phyloP scores from a whole-genome alignment of 2,797 vertebrate genomes.

The Amniataba percoides region DNA sequence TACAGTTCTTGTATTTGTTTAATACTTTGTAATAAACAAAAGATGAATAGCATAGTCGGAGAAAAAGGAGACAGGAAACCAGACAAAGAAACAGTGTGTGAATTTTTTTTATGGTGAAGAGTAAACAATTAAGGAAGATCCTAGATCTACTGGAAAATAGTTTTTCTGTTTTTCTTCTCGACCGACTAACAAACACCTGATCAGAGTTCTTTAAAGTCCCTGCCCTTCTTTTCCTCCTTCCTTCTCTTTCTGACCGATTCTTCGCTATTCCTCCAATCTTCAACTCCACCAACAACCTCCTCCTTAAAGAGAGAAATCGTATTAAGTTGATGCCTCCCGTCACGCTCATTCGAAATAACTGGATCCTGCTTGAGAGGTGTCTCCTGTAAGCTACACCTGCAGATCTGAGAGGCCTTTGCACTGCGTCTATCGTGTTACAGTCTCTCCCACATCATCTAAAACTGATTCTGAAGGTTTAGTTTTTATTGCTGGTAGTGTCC shows the following conservation, averaged over 20 bases:
- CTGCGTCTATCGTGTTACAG: conserved; percentile 17
- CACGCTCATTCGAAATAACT: conserved; percentile 28
- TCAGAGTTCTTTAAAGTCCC: conserved; percentile 36
- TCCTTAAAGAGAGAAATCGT: conserved; percentile 7
- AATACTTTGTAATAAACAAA: conserved; percentile 83
- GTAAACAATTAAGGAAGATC: conserved; percentile 75
- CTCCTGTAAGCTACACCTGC: conserved; percentile 27
- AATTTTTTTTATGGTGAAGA: conserved; percentile 64
- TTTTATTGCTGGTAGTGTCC: conserved; percentile 26
- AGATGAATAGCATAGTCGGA: conserved; percentile 60
- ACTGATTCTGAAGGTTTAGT: conserved; percentile 9
- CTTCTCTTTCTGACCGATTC: conserved; percentile 21
- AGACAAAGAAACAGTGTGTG: conserved; percentile 68
- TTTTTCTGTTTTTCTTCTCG: conserved; percentile 56
- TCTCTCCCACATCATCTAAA: neutral
- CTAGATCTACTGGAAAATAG: conserved; percentile 70
- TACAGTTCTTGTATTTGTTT: conserved; percentile 76
- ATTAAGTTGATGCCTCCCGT: conserved; percentile 29
- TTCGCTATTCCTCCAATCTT: neutral
- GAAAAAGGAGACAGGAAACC: conserved; percentile 62
- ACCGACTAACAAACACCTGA: conserved; percentile 62
- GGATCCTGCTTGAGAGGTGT: conserved; percentile 32
- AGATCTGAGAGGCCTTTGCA: neutral
- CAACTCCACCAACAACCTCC: conserved; percentile 28
- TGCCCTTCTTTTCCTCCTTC: conserved; percentile 13